A percentile compares a stretch with the other conserved stretches of the same genome.
These are phyloP conservation scores for Alauda arvensis DNA, from an alignment of 2,797 vertebrate species.

Conservation along the genomic window DNA sequence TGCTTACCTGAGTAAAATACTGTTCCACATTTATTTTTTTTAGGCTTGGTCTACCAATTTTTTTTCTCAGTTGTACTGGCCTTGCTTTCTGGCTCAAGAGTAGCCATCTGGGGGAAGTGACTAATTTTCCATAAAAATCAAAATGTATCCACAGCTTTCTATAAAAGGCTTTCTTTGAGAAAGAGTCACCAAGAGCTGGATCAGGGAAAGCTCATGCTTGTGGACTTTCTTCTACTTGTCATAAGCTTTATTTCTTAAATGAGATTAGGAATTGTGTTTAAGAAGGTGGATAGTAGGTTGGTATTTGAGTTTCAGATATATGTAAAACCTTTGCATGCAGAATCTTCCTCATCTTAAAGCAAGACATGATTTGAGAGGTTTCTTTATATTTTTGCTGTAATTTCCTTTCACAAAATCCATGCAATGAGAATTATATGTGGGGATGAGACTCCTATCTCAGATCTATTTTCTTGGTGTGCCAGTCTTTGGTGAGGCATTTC, in stretches of 20 bases:
- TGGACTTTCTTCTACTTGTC: not conserved
- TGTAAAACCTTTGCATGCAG: not conserved
- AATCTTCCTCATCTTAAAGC: not conserved
- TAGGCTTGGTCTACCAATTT: not conserved
- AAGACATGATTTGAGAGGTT: not conserved
- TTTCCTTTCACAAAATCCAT: not conserved
- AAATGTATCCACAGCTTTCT: not conserved
- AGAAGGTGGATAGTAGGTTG: not conserved
- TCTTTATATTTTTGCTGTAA: not conserved
- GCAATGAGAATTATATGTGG: not conserved
- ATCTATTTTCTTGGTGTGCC: not conserved
- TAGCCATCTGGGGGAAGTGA: not conserved
- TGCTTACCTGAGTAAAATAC: not conserved
- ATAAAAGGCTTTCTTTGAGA: not conserved
- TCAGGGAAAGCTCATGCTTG: accelerated
- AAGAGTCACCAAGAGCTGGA: not conserved
- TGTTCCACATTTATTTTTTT: not conserved
- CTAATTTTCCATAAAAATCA: not conserved
- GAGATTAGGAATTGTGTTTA: not conserved
- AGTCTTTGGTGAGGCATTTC: not conserved
- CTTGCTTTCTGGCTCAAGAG: not conserved
- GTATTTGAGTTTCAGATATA: not conserved
- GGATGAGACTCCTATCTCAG: not conserved
- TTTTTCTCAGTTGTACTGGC: not conserved
- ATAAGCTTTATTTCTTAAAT: not conserved